These are phyloP conservation scores for Callyntrura guangdongensis DNA, from an alignment of 2,888 invertebrate genomes.

Conservation along the genomic window DNA sequence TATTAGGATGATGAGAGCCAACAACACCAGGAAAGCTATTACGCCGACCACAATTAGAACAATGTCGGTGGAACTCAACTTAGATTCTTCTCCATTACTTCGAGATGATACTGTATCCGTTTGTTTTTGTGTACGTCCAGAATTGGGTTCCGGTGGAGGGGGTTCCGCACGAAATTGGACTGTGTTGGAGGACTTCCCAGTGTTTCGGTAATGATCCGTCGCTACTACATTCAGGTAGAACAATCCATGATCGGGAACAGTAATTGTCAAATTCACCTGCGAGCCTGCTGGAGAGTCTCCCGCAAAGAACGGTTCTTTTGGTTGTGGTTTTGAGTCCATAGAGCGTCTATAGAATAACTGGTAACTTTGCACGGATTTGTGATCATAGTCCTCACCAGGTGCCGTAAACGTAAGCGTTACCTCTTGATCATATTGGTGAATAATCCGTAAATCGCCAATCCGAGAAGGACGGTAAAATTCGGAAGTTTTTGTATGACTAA, in stretches of 20 bases:
- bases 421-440: slow-evolving; percentile 87
- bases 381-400: slow-evolving; percentile 87
- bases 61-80: slow-evolving; percentile 85
- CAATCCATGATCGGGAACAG: slow-evolving; percentile 78
- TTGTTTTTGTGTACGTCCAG: slow-evolving; percentile 79
- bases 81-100: slow-evolving; percentile 57
- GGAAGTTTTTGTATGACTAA: slow-evolving; percentile 79
- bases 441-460: slow-evolving; percentile 88
- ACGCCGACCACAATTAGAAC: slow-evolving; percentile 87
- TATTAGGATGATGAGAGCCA: slow-evolving; percentile 87
- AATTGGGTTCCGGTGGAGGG: slow-evolving; percentile 77
- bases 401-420: slow-evolving; percentile 88
- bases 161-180: slow-evolving; percentile 76
- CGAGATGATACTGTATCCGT: slow-evolving; percentile 67
- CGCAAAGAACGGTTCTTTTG: slow-evolving; percentile 72
- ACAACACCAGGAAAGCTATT: slow-evolving; percentile 86
- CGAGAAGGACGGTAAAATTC: slow-evolving; percentile 86
- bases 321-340: slow-evolving; percentile 72
- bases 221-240: slow-evolving; percentile 80
- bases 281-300: slow-evolving; percentile 77
- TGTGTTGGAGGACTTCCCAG: slow-evolving; percentile 79
- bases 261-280: slow-evolving; percentile 79
- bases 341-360: slow-evolving; percentile 78
- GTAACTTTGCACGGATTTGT: slow-evolving; percentile 84
- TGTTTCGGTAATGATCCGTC: slow-evolving; percentile 78